A percentile compares a stretch with the other conserved stretches of the same genome.
These are phyloP conservation scores for Yoshiicerus persimilis DNA, from an alignment of 1,140 invertebrate genomes.

Conservation along the genomic window DNA sequence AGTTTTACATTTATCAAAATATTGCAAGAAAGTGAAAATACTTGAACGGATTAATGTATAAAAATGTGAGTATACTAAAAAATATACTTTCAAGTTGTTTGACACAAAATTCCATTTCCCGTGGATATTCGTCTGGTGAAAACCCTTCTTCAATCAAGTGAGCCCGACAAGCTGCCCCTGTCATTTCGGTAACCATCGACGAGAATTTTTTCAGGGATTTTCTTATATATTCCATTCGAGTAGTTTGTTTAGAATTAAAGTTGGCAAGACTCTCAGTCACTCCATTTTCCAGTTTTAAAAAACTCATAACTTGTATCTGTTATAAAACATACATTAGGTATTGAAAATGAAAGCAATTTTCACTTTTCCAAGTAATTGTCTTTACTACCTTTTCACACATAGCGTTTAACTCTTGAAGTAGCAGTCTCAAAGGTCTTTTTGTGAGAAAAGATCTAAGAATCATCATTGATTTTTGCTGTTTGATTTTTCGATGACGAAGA, in stretches of 20 bases:
- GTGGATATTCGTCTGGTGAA: slow-evolving; percentile 64
- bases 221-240: not conserved
- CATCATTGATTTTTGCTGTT: slow-evolving; percentile 61
- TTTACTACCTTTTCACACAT: slow-evolving; percentile 67
- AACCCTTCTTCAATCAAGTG: slow-evolving; percentile 73
- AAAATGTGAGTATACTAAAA: not conserved
- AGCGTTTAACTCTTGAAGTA: slow-evolving; percentile 67
- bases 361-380: slow-evolving; percentile 31
- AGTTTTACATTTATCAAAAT: not conserved
- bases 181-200: slow-evolving; percentile 63
- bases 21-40: not conserved
- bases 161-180: slow-evolving; percentile 68
- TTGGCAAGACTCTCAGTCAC: not conserved
- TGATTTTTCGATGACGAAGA: slow-evolving; percentile 69
- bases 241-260: not conserved
- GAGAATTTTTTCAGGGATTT: slow-evolving; percentile 59
- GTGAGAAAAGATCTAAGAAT: slow-evolving; percentile 70
- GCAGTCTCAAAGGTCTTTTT: slow-evolving; percentile 68
- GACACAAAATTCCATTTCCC: slow-evolving; percentile 50
- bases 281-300: not conserved
- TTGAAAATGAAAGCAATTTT: not conserved
- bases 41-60: too few species aligned
- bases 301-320: slow-evolving; percentile 51
- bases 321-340: too few species aligned
- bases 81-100: slow-evolving; percentile 52